These are phyloP conservation scores for Margarornis squamiger DNA, from an alignment of 2,797 vertebrate genomes.

Conservation along the genomic window DNA sequence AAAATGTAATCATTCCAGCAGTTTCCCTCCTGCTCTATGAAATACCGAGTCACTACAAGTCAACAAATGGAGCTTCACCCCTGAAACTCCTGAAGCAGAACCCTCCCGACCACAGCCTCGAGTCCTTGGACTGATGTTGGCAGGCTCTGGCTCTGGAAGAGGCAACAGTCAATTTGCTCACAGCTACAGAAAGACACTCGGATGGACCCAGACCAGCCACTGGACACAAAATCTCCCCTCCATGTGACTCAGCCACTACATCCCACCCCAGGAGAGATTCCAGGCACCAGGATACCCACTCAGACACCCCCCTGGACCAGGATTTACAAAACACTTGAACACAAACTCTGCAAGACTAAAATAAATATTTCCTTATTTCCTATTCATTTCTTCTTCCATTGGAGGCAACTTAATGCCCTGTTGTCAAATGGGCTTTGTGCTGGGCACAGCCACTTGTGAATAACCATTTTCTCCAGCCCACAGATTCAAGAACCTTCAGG, in stretches of 20 bases:
- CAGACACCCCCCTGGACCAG: background rate
- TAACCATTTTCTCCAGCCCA: background rate
- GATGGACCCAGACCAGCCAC: background rate
- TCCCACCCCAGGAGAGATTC: background rate
- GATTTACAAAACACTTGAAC: background rate
- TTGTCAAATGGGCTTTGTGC: background rate
- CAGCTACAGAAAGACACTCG: background rate
- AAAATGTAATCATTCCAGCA: background rate
- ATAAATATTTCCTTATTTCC: background rate
- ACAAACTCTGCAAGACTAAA: background rate
- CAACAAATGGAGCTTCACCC: background rate
- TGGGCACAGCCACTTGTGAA: background rate
- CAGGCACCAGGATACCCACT: slow-evolving; percentile 7
- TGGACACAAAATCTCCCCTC: background rate
- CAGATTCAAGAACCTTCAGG: background rate
- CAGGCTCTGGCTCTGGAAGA: background rate
- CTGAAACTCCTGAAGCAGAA: background rate
- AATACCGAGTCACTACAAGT: background rate
- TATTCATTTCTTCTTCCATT: background rate
- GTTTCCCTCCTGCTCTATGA: background rate
- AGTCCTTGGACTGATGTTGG: background rate
- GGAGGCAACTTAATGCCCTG: background rate
- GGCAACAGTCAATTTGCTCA: background rate
- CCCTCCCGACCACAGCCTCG: background rate
- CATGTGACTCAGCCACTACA: background rate